phyloP scores from a whole-genome alignment of 2,797 vertebrate species.

The Phoxinus dragarum region DNA sequence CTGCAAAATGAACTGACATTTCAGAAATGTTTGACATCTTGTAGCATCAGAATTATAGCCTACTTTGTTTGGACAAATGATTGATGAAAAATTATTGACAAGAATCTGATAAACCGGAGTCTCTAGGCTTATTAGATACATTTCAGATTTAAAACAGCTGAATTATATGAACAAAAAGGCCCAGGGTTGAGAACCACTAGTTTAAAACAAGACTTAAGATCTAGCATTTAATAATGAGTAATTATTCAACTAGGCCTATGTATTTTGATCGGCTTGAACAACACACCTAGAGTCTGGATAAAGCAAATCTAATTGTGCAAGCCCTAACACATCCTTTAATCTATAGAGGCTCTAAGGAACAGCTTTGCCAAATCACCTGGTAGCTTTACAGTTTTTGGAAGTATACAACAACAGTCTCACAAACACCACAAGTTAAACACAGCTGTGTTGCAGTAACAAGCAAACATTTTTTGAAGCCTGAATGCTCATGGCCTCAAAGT shows the following conservation, averaged over 20 bases:
- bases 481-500: conserved; percentile 29
- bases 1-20: not conserved
- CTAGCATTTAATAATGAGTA: not conserved
- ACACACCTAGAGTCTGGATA: conserved; percentile 1
- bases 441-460: conserved; percentile 57
- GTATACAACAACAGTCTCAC: conserved; percentile 52
- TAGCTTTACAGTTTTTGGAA: conserved; percentile 40
- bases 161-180: not conserved
- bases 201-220: not conserved
- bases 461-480: conserved; percentile 42
- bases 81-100: not conserved
- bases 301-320: conserved; percentile 6
- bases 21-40: not conserved
- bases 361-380: conserved; percentile 33
- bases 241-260: not conserved
- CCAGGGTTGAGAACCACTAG: not conserved
- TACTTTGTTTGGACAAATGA: not conserved
- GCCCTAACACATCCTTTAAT: conserved; percentile 1
- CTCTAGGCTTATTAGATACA: not conserved
- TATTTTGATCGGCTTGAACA: conserved; percentile 4
- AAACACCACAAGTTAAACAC: conserved; percentile 61
- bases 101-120: not conserved
- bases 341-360: conserved; percentile 23
- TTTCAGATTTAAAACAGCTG: not conserved
- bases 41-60: not conserved